phyloP scores from a whole-genome alignment of 2,888 invertebrate species.

The Malacosoma neustria region DNA sequence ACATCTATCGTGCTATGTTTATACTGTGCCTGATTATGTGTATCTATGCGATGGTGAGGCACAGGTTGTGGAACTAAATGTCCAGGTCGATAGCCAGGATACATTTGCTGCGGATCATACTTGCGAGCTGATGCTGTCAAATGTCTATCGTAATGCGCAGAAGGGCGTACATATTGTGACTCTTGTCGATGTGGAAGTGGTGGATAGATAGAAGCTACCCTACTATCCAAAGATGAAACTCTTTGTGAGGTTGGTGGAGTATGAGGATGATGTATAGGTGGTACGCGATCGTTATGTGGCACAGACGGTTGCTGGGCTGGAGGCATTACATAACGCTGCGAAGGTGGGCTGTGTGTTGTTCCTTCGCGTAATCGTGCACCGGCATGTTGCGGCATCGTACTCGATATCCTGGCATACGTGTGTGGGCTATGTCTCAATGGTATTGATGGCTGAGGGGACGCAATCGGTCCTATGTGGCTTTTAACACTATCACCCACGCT shows the following conservation, averaged over 20 bases:
- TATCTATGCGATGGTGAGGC: slow-evolving; percentile 47
- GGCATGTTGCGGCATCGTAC: slow-evolving; percentile 50
- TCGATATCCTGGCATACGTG: slow-evolving; percentile 52
- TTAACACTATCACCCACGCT: slow-evolving; percentile 38
- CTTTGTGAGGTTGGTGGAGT: slow-evolving; percentile 37
- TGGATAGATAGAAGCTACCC: slow-evolving; percentile 41
- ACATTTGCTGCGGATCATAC: slow-evolving; percentile 61
- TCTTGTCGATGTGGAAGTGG: slow-evolving; percentile 46
- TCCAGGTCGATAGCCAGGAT: slow-evolving; percentile 56
- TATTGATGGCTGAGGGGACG: slow-evolving; percentile 49
- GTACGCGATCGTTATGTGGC: slow-evolving; percentile 61
- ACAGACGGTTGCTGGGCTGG: slow-evolving; percentile 49
- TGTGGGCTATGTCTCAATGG: slow-evolving; percentile 56
- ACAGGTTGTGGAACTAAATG: slow-evolving; percentile 36
- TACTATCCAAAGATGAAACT: slow-evolving; percentile 32
- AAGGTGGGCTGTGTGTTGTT: slow-evolving; percentile 42
- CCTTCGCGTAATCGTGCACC: slow-evolving; percentile 46
- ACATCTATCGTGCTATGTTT: slow-evolving; percentile 45
- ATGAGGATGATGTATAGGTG: slow-evolving; percentile 64
- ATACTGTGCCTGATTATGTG: slow-evolving; percentile 45
- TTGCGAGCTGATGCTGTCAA: slow-evolving; percentile 46
- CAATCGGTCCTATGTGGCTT: slow-evolving; percentile 38
- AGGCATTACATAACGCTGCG: slow-evolving; percentile 46
- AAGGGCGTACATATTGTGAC: slow-evolving; percentile 39
- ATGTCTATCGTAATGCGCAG: slow-evolving; percentile 54